phyloP scores from a whole-genome alignment of 2,797 vertebrate genomes.

The Eptatretus atami region DNA sequence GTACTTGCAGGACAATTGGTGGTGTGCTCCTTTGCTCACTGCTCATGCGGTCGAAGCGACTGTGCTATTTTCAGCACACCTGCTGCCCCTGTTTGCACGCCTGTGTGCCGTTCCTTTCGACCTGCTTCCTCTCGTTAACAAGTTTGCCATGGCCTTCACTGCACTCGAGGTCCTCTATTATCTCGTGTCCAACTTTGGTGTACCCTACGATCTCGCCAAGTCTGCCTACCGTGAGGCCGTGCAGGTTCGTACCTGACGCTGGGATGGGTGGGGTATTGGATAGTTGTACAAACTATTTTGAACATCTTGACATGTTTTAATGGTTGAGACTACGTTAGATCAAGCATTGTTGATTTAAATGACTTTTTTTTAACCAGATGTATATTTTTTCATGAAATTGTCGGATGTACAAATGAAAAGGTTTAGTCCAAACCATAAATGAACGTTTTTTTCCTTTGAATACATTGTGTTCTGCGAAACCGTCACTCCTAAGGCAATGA shows the following conservation, averaged over 20 bases:
- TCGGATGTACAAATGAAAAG: too few species aligned
- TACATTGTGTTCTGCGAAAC: too few species aligned
- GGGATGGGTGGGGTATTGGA: too few species aligned
- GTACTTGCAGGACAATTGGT: slow-evolving; percentile 26
- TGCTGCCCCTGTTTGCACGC: slow-evolving; percentile 29
- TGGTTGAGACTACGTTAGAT: too few species aligned
- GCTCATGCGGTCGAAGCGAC: slow-evolving; percentile 27
- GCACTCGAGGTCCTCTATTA: slow-evolving; percentile 15
- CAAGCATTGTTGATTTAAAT: too few species aligned
- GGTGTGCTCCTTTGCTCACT: slow-evolving; percentile 31
- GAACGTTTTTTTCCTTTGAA: too few species aligned
- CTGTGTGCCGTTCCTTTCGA: slow-evolving; percentile 16
- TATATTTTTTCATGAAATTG: too few species aligned
- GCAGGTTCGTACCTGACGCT: slow-evolving; percentile 14
- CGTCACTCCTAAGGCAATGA: too few species aligned
- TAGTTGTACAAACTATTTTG: too few species aligned
- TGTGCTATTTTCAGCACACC: slow-evolving; percentile 29
- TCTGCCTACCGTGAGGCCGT: slow-evolving; percentile 19
- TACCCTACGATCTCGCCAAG: slow-evolving; percentile 22
- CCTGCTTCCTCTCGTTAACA: slow-evolving; percentile 15
- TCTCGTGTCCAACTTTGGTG: slow-evolving; percentile 20
- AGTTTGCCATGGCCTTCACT: slow-evolving; percentile 20
- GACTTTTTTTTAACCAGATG: too few species aligned
- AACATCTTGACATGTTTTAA: too few species aligned
- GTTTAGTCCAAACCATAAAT: too few species aligned